Conservation (phyloP, 2,888 invertebrate species). For the Carabus problematicus region DNA sequence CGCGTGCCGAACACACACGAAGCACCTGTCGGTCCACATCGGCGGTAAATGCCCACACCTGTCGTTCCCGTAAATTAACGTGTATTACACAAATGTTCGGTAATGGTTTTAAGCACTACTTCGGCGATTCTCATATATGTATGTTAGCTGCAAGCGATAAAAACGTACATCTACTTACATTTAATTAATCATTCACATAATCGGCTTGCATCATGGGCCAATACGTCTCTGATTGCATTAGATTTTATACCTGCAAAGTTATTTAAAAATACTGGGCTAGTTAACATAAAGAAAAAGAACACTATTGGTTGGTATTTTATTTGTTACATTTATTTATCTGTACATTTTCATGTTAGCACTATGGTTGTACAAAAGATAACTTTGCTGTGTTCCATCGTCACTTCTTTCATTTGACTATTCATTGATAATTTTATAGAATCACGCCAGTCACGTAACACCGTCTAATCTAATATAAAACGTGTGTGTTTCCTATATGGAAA, state of each 20-base stretch:
- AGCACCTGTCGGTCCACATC: constrained; percentile 10
- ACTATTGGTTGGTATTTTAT: constrained; percentile 15
- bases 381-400: constrained; percentile 17
- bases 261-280: no score
- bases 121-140: no score
- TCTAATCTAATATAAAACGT: constrained; percentile 19
- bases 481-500: constrained; percentile 19
- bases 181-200: no score
- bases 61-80: constrained; percentile 14
- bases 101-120: no score
- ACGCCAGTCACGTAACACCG: constrained; percentile 6
- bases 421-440: constrained; percentile 12
- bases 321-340: constrained; percentile 40
- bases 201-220: no score
- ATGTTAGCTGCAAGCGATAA: no score
- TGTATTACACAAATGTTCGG: not conserved
- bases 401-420: not conserved
- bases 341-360: constrained; percentile 38
- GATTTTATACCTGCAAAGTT: no score
- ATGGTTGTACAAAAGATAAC: constrained; percentile 41
- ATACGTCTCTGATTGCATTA: no score
- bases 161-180: no score
- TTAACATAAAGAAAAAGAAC: no score
- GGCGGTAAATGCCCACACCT: constrained; percentile 7
- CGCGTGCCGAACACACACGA: constrained; percentile 16